Evolutionary conservation across 2,888 invertebrate genomes (phyloP), one percentile per base, ranked within the genome.

Genomic region (Sthenelais limicola): DNA sequence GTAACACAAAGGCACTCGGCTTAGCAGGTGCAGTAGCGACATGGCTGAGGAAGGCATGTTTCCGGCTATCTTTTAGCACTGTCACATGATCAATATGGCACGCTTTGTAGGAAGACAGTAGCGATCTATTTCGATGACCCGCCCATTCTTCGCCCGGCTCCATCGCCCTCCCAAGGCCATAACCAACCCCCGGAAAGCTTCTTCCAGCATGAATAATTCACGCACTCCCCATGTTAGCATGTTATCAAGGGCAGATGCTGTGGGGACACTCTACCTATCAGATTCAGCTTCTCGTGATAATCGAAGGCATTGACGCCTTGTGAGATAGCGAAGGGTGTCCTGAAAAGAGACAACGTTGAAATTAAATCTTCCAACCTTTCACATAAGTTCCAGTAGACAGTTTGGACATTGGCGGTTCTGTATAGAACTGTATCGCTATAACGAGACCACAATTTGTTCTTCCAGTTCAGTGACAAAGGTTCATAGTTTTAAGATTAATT

Each of bases 301-400:
- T 87, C 87, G 80, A 88, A 88, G 18, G 82, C 82, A 76, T 86
- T 88, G n/a, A 88, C 81, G 7, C 88, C 88, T 76, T 88, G 87
- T n/a, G 82, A 79, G 18, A 87, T 83, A 35, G 82, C 78, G 75
- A 88, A 87, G n/a, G 76, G 71, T 12, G 84, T 81, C 68, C 85
- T 85, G 77, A n/a, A 68, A 62, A 32, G 21, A 62, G 62, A 62
- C 26, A 38, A n/a, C n/a, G n/a, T n/a, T n/a, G n/a, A n/a, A n/a
- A n/a, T n/a, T n/a, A n/a, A n/a, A n/a, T n/a, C n/a, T n/a, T n/a
- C n/a, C n/a, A n/a, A n/a, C n/a, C n/a, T n/a, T n/a, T n/a, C n/a
- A n/a, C n/a, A n/a, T n/a, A n/a, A n/a, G n/a, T n/a, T n/a, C n/a
- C n/a, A n/a, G n/a, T n/a, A n/a, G n/a, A n/a, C n/a, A n/a, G n/a